Base-by-base conservation (phyloP, 2,888 invertebrate genomes). In the Artemia sinica region DNA sequence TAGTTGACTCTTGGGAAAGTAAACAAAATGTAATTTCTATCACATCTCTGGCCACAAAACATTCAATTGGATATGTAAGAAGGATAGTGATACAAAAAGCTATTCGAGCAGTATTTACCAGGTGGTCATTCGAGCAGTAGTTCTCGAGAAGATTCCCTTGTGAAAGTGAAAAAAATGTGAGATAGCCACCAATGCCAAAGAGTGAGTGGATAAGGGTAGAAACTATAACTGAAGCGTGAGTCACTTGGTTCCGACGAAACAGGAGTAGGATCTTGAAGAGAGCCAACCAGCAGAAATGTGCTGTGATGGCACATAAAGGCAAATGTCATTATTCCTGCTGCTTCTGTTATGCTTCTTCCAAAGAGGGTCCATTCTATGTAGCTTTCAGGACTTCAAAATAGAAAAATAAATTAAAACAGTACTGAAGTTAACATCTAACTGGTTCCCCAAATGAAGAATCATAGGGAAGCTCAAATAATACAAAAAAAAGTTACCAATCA, bases 251-350 rank as follows among this genome's bases (percentile, higher is more conserved):
- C 90, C 90, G 91, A 72, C 86, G 82, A n/a, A 72, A 84, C 82
- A 76, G 87, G 84, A 65, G 84, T 84, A 8, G 87, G 86, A 73
- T 87, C 84, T 75, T 85, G 83, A 78, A 91, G 85, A 58, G 89
- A 89, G 71, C 85, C 84, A 79, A 88, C 90, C 73, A 91, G 84
- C 72, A 91, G 81, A 77, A 90, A 91, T 69, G 88, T 88, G 77
- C 89, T 90, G 79, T 90, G 90, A 75, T 91, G 90, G 76, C 90
- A 91, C 89, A 91, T 89, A 77, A 89, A 91, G n/a, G 89, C 88
- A 78, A 89, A 89, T 13, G 88, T 86, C 85, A 89, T 89, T 72
- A 90, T 88, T 72, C 88, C 89, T 65, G 88, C 85, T 49, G 89
- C 85, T 72, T 88, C 87, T 71, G 88, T 82, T 65, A 88, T 83